Evolutionary conservation across 2,888 invertebrate genomes (phyloP), one percentile per base, ranked within the genome.

Genomic region (Epinotia nisella): DNA sequence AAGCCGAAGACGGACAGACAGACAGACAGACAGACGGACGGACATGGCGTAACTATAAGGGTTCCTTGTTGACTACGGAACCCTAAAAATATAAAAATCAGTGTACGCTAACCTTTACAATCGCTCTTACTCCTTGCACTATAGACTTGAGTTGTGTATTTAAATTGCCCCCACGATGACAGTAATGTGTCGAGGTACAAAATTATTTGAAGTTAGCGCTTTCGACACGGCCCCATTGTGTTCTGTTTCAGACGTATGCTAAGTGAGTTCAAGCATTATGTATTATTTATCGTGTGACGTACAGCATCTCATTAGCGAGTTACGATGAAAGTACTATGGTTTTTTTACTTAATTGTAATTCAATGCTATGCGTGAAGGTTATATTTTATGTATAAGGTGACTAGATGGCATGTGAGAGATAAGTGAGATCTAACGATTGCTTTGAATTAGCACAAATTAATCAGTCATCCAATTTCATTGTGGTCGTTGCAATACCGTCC

Each of bases 121-220:
- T 69, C 69, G 64, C 19, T 58, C 19, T 62, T n/a, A 55, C 72
- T 68, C 41, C 71, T 64, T 58, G 60, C 61, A 53, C 59, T 74
- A 70, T 49, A 71, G 70, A 61, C 75, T 75, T 66, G 70, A 75
- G 74, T 75, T 73, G 75, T 72, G 67, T 67, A 75, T 77, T 77
- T 75, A 65, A 76, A 75, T 76, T 75, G 68, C 74, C 71, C 64
- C 73, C 66, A 66, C 71, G 71, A 73, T 69, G 75, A 74, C 66
- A 74, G 64, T 65, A 75, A 76, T 72, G 76, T 74, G 77, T 76
- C 76, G 75, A 74, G 65, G 59, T 24, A 68, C 74, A 71, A 60
- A 66, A 64, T 73, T 64, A 73, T 73, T 73, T 41, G 68, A 73
- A 73, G 73, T 69, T 69, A 62, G 68, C 68, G 73, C 73, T 73